These are phyloP conservation scores for Salvelinus namaycush DNA, from an alignment of 2,113 vertebrate species.

Conservation along the genomic window DNA sequence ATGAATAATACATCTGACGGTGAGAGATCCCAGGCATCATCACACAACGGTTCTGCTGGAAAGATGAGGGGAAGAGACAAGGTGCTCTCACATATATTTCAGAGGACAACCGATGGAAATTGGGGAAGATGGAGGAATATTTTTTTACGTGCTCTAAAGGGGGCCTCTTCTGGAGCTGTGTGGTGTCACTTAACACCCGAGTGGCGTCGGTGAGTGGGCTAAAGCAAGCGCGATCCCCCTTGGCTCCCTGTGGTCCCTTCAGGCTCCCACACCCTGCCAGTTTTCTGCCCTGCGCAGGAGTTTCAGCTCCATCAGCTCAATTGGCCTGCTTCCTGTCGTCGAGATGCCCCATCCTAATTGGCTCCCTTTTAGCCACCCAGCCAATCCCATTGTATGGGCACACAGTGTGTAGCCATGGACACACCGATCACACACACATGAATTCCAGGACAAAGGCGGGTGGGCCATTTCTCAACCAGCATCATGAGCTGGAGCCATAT, in stretches of 20 bases:
- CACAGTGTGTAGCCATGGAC: conserved; percentile 68
- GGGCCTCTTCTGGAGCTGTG: conserved; percentile 35
- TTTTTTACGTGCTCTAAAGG: conserved; percentile 19
- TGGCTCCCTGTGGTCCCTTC: conserved; percentile 43
- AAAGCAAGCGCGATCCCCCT: conserved; percentile 43
- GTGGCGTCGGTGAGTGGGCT: conserved; percentile 44
- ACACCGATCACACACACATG: conserved; percentile 51
- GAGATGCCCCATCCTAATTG: conserved; percentile 70
- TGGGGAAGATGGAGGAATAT: background rate
- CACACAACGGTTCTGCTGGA: conserved; percentile 32
- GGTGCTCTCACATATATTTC: conserved; percentile 46
- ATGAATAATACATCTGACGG: conserved; percentile 76
- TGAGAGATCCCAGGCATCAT: conserved; percentile 53
- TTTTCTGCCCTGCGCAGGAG: conserved; percentile 46
- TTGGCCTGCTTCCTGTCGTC: conserved; percentile 72
- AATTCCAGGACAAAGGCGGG: conserved; percentile 62
- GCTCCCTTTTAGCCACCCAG: conserved; percentile 63
- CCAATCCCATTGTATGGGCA: conserved; percentile 71
- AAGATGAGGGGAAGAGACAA: conserved; percentile 46
- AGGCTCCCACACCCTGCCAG: conserved; percentile 52
- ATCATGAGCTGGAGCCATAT: conserved; percentile 40
- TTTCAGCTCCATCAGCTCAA: conserved; percentile 71
- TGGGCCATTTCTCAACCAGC: conserved; percentile 43
- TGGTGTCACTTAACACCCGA: conserved; percentile 57
- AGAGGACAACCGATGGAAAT: conserved; percentile 34